Base-by-base conservation (phyloP, 2,797 vertebrate species). In the Centroberyx gerrardi region DNA sequence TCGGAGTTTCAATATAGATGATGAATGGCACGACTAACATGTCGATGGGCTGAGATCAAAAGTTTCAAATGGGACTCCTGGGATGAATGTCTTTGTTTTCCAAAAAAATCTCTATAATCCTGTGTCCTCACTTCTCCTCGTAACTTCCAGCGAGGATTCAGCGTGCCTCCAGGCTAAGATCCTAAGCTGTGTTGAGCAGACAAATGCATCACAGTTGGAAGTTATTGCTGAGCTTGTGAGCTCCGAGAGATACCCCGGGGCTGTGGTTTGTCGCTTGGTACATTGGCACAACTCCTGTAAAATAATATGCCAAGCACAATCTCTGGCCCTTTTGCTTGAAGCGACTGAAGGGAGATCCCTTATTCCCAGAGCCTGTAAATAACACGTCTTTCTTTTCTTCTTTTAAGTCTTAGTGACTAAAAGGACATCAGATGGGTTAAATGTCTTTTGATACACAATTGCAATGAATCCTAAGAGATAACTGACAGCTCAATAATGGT, bases 121-220 rank as follows among this genome's bases (percentile, higher is more conserved):
- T 28, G 53, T 63, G 78, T 88, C 83, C 70, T 87, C 84, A 38
- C 81, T 68, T 77, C 63, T 77, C 68, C 67, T 81, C 56, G 49
- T 40, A 63, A 62, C 82, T 86, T 87, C 85, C 83, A 80, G 3
- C 42, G 87, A 88, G 88, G 76, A 64, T 88, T 82, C 72, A 48
- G 46, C 74, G 44, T 40, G 53, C 77, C 88, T 77, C 46, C 52
- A 71, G 87, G 87, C 86, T 75, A 44, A 69, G 62, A 83, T 62
- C 54, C 14, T 7, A n/a, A 59, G 31, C 36, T 36, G 71, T 36
- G 79, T 29, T 17, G 58, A 77, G 80, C 81, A 88, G 80, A 83
- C 68, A 78, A 78, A 93, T 83, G 80, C 72, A 27, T 65, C 38
- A 27, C 72, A 65, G 82, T 82, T 81, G 80, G 72, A 86, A 83